These are phyloP conservation scores for Tympanoctomys barrerae DNA, from an alignment of 2,797 vertebrate genomes.

Conservation along the genomic window DNA sequence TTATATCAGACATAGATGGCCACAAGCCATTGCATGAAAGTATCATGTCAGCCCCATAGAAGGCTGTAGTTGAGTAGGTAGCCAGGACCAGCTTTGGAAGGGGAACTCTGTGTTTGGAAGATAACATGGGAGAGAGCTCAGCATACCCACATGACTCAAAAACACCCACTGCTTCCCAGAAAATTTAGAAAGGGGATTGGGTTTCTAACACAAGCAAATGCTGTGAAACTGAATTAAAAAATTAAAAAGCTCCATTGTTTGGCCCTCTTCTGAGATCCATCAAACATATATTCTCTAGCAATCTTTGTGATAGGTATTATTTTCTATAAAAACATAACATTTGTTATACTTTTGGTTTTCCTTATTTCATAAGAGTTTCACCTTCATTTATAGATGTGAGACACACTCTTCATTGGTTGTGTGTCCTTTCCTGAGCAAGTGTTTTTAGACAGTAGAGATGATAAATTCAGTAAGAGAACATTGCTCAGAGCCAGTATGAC, in stretches of 20 bases:
- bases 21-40: background rate
- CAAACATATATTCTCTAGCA: background rate
- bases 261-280: background rate
- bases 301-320: background rate
- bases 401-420: background rate
- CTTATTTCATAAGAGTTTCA: background rate
- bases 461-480: background rate
- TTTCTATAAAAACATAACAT: background rate
- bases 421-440: background rate
- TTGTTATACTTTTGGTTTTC: background rate
- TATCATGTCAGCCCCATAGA: background rate
- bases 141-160: background rate
- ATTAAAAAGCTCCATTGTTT: background rate
- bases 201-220: background rate
- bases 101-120: background rate
- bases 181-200: background rate
- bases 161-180: background rate
- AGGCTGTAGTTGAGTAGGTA: background rate
- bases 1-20: background rate
- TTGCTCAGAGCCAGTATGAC: background rate
- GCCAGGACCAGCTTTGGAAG: background rate
- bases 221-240: background rate
- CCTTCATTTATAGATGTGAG: background rate
- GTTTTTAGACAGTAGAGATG: background rate
- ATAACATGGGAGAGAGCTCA: background rate